A percentile compares a stretch with the other conserved stretches of the same genome.
phyloP scores from a whole-genome alignment of 2,113 vertebrate species.

The Xiphorhynchus elegans region DNA sequence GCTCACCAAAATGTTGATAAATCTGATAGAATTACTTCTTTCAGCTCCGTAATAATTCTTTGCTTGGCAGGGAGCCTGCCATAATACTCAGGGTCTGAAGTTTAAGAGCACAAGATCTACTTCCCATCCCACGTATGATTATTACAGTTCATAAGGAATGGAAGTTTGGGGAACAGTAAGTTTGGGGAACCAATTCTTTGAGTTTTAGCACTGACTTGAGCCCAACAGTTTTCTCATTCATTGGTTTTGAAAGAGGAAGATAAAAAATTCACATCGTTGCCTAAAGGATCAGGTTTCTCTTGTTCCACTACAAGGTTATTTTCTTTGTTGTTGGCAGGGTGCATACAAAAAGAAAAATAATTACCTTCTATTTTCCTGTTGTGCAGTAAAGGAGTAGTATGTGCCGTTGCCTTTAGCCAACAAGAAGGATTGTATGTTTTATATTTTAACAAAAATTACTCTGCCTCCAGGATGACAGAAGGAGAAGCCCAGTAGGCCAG shows the following conservation, averaged over 20 bases:
- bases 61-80: neutral
- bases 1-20: neutral
- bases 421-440: neutral
- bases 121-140: neutral
- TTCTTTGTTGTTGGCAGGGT: neutral
- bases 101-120: neutral
- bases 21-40: neutral
- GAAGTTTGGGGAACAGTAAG: neutral
- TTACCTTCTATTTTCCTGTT: neutral
- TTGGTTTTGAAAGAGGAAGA: neutral
- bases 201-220: neutral
- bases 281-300: neutral
- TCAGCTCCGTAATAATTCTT: neutral
- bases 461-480: neutral
- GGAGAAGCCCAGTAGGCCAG: neutral
- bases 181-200: neutral
- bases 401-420: neutral
- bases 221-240: neutral
- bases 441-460: neutral
- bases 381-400: neutral
- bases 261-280: neutral
- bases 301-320: neutral
- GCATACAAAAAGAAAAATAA: neutral
- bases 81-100: neutral
- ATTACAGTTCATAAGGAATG: neutral